Conservation (phyloP, 2,113 vertebrate species). For the Psilopogon haemacephalus region DNA sequence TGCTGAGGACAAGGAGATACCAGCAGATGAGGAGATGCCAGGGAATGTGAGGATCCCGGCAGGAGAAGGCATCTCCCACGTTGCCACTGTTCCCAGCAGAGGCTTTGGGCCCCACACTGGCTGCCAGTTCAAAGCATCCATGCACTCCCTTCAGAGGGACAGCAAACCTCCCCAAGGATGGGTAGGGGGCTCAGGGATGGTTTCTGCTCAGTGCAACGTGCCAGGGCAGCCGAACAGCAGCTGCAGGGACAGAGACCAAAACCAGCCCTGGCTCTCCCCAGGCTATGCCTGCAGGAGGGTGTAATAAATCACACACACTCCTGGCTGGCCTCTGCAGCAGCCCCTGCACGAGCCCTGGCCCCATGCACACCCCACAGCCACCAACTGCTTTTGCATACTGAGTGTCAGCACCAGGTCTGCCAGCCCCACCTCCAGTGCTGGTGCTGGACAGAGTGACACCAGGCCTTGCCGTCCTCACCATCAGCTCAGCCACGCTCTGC, state of each 20-base stretch:
- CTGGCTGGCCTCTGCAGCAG: constrained; percentile 7
- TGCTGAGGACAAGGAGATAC: neutral
- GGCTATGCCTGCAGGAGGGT: neutral
- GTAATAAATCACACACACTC: neutral
- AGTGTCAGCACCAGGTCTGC: neutral
- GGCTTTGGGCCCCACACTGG: neutral
- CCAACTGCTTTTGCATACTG: neutral
- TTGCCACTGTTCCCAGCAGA: neutral
- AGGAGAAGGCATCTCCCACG: neutral
- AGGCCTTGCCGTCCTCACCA: neutral
- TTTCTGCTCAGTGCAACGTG: neutral
- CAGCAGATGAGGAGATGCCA: neutral
- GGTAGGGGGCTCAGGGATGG: neutral
- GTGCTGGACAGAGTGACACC: accelerated
- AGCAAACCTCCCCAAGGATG: accelerated
- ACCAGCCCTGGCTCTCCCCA: neutral
- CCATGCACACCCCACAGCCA: neutral
- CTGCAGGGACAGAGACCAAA: accelerated
- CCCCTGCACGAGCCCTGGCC: neutral
- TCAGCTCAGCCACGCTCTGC: neutral
- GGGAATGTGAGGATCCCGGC: neutral
- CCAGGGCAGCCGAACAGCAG: neutral
- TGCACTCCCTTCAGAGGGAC: neutral
- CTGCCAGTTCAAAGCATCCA: neutral
- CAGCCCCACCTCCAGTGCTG: neutral